Conservation (phyloP, 2,113 vertebrate genomes). For the Forbesichthys papilliferus region DNA sequence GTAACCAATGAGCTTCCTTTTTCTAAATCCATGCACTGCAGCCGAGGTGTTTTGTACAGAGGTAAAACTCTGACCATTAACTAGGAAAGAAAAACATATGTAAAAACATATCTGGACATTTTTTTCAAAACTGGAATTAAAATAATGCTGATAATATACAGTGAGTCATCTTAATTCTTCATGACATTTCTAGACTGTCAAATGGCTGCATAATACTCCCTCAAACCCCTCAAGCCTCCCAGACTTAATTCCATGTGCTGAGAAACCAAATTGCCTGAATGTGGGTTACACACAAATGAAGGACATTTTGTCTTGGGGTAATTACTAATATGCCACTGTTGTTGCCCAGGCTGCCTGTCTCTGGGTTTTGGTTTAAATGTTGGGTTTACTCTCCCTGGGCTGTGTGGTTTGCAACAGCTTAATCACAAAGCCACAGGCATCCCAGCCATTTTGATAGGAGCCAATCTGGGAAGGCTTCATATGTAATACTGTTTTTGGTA, state of each 20-base stretch:
- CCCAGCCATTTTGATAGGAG: slow-evolving; percentile 77
- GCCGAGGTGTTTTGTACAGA: no score
- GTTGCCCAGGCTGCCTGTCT: slow-evolving; percentile 75
- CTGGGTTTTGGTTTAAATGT: slow-evolving; percentile 76
- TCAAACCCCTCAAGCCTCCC: slow-evolving; percentile 50
- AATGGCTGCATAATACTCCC: slow-evolving; percentile 44
- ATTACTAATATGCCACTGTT: slow-evolving; percentile 80
- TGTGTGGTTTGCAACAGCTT: slow-evolving; percentile 76
- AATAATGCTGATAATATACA: not conserved
- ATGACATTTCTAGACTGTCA: slow-evolving; percentile 53
- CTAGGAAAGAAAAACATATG: no score
- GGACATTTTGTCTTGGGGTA: slow-evolving; percentile 77
- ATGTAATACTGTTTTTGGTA: slow-evolving; percentile 52
- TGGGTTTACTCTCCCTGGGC: slow-evolving; percentile 71
- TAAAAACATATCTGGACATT: no score
- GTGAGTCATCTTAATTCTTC: slow-evolving; percentile 54
- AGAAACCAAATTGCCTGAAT: slow-evolving; percentile 72
- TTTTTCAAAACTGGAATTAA: no score
- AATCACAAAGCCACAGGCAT: slow-evolving; percentile 77
- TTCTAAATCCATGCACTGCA: no score
- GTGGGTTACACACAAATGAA: slow-evolving; percentile 76
- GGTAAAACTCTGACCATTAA: no score
- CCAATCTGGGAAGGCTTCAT: slow-evolving; percentile 64
- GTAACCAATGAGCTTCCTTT: no score
- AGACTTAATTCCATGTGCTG: slow-evolving; percentile 70